Conservation (phyloP, 2,113 vertebrate species). For the Cyanoramphus novaezelandiae region DNA sequence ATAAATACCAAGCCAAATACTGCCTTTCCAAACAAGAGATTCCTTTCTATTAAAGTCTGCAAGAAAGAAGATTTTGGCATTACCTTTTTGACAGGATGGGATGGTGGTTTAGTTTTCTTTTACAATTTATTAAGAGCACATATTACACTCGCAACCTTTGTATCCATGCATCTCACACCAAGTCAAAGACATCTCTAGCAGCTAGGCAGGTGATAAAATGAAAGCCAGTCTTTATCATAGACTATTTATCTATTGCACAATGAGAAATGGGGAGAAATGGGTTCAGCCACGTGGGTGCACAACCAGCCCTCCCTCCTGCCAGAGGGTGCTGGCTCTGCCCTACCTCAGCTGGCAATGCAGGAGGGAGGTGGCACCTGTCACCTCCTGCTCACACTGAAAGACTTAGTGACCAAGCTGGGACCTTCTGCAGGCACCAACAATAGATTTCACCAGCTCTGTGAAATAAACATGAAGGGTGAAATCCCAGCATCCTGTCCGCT, state of each 20-base stretch:
- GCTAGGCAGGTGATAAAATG: not conserved
- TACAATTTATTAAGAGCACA: not conserved
- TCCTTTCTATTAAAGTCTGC: not conserved
- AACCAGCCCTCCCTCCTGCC: not conserved
- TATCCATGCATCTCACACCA: not conserved
- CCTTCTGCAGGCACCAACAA: not conserved
- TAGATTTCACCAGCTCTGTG: not conserved
- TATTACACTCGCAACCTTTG: not conserved
- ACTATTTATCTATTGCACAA: not conserved
- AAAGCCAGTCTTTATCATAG: not conserved
- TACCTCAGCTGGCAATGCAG: no score
- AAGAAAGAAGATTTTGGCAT: not conserved
- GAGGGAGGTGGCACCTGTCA: accelerated
- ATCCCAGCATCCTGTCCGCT: not conserved
- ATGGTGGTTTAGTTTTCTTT: not conserved
- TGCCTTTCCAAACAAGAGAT: not conserved
- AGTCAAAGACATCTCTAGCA: not conserved
- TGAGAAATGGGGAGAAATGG: not conserved
- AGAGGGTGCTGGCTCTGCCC: not conserved
- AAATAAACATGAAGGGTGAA: not conserved
- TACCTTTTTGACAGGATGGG: not conserved
- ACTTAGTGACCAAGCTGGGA: not conserved
- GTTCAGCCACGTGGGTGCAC: not conserved
- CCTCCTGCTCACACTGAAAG: not conserved
- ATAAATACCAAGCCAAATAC: not conserved